A percentile compares a stretch with the other conserved stretches of the same genome.
Conservation (phyloP, 1,140 invertebrate genomes). For the Pseudobourletiella spinata region DNA sequence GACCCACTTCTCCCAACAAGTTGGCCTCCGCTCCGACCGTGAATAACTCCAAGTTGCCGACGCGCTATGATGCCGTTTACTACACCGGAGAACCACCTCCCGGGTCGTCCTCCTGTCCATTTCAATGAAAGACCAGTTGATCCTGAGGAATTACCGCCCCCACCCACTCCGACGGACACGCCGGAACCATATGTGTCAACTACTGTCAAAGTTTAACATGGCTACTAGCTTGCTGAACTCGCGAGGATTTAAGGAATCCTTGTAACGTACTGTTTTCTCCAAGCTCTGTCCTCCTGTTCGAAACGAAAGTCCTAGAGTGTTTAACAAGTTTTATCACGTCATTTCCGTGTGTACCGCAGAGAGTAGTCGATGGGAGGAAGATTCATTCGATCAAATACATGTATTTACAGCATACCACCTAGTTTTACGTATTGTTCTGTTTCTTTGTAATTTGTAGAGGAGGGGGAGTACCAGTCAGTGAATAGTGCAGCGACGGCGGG, state of each 20-base stretch:
- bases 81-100: conserved; percentile 69
- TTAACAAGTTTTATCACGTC: too few relatives aligned
- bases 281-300: too few relatives aligned
- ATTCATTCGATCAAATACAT: too few relatives aligned
- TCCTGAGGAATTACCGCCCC: conserved; percentile 20
- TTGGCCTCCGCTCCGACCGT: not conserved
- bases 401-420: too few relatives aligned
- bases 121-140: conserved; percentile 51
- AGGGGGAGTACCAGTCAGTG: conserved; percentile 32
- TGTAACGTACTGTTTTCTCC: too few relatives aligned
- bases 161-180: not conserved
- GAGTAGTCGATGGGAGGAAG: too few relatives aligned
- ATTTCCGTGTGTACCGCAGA: too few relatives aligned
- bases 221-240: too few relatives aligned
- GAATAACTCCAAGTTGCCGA: not conserved
- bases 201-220: conserved; percentile 18
- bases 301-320: too few relatives aligned
- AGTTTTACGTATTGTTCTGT: too few relatives aligned
- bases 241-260: too few relatives aligned
- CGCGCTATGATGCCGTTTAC: conserved; percentile 65
- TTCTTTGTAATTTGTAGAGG: conserved; percentile 33
- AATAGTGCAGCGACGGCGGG: conserved; percentile 27
- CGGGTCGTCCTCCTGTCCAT: conserved; percentile 56
- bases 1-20: not conserved
- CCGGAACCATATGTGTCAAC: conserved; percentile 18